Conservation (phyloP, 2,113 vertebrate species). For the Eonycteris spelaea region DNA sequence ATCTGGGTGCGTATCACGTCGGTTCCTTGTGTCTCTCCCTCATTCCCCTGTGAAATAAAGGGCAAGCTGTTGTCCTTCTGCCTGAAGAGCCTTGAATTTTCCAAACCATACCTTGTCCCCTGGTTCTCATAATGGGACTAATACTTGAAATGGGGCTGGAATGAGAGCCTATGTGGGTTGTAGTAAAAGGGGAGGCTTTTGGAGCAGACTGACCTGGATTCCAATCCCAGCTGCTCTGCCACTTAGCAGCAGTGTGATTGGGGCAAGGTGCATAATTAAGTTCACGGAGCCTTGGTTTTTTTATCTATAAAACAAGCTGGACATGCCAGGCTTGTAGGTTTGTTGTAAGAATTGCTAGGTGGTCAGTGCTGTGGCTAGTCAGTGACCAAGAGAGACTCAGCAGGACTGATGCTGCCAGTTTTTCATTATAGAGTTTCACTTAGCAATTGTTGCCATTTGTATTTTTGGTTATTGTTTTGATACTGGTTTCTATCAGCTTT, state of each 20-base stretch:
- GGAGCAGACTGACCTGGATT: neutral
- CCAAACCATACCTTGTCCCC: neutral
- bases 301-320: neutral
- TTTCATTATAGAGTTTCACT: neutral
- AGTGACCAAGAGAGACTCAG: neutral
- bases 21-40: neutral
- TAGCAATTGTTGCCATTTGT: neutral
- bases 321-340: neutral
- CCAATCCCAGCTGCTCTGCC: neutral
- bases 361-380: neutral
- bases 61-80: neutral
- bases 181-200: neutral
- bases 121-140: neutral
- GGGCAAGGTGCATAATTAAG: neutral
- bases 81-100: neutral
- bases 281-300: neutral
- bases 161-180: neutral
- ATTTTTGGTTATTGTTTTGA: neutral
- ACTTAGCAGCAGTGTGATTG: neutral
- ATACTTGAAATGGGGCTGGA: neutral
- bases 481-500: neutral
- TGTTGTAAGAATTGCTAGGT: neutral
- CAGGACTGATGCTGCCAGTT: neutral
- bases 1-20: neutral
- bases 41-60: neutral